Evolutionary conservation across 2,113 vertebrate species (phyloP).

Genomic region (Polyodon spathula): DNA sequence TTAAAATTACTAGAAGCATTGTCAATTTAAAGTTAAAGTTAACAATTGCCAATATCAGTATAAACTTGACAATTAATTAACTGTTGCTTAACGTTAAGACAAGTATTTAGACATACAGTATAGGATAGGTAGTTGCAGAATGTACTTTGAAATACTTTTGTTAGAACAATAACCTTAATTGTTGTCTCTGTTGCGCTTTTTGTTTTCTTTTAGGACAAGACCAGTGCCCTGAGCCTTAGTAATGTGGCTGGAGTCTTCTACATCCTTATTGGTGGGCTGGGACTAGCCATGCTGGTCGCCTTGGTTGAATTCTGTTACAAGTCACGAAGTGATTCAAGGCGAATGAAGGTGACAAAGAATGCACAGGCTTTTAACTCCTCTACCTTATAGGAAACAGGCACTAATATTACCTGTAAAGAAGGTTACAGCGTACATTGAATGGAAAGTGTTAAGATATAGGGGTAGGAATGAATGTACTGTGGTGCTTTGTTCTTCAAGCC

Average conservation of each 20-base stretch:
- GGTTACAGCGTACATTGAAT: conserved; percentile 60
- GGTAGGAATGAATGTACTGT: conserved; percentile 27
- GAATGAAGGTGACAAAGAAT: conserved; percentile 91
- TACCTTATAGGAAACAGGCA: conserved; percentile 59
- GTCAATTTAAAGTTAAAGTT: no score
- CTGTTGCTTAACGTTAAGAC: no score
- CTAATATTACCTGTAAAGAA: conserved; percentile 62
- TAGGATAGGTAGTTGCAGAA: no score
- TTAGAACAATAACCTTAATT: no score
- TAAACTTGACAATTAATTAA: no score
- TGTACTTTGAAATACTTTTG: no score
- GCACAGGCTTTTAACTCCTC: conserved; percentile 72
- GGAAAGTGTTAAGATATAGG: conserved; percentile 67
- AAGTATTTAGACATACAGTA: no score
- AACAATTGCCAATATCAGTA: no score
- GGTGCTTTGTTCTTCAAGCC: conserved; percentile 5
- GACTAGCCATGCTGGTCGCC: background rate
- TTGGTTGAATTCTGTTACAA: conserved; percentile 7
- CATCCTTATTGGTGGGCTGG: conserved; percentile 45
- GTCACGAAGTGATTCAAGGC: conserved; percentile 80
- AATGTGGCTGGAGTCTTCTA: conserved; percentile 82
- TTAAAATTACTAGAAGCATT: no score
- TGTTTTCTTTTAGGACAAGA: conserved; percentile 23
- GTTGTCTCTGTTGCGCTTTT: conserved; percentile 14
- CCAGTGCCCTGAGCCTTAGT: conserved; percentile 3